Base-by-base conservation (phyloP, 2,888 invertebrate species). In the Pollenia angustigena region DNA sequence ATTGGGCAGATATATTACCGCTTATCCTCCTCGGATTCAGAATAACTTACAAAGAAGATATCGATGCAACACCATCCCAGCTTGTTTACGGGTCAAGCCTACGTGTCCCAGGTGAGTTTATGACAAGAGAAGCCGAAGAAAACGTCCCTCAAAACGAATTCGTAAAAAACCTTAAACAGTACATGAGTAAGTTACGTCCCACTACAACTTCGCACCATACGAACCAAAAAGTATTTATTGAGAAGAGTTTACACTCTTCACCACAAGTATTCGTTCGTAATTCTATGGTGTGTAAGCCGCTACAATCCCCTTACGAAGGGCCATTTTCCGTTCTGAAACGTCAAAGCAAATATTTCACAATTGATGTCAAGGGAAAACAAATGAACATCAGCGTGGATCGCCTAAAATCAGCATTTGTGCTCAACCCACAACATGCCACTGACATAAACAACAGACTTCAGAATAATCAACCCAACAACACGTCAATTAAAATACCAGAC, bases 191-290 rank as follows among this genome's bases (percentile, higher is more conserved):
- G 14, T 11, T 76, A 54, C 58, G 42, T 18, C 56, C 66, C 4
- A 78, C 66, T 58, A 16, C 7, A 40, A 78, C 78, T 1, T 78
- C 66, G 14, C 50, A n/a, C 3, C 78, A 66, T 12, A 14, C 76
- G 3, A 60, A 74, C 0, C 8, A 6, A 0, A 72, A 72, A 10
- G 46, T 23, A 10, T 72, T 72, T 32, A 46, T 58, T 6, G 74
- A 60, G 40, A 75, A 62, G 12, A 14, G 62, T 16, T 18, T 74
- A 10, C 14, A 50, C 11, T 50, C 62, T 0, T 50, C 58, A 18
- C 74, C 62, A 40, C 62, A 75, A 54, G 62, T 75, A 40, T 75
- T 75, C n/a, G 16, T 75, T 50, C 74, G 74, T 10, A 74, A 74
- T 50, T 74, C 60, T 9, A 62, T 75, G 42, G 62, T 75, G 7